These are phyloP conservation scores for Cataglyphis cursor DNA, from an alignment of 2,888 invertebrate genomes.

Conservation along the genomic window DNA sequence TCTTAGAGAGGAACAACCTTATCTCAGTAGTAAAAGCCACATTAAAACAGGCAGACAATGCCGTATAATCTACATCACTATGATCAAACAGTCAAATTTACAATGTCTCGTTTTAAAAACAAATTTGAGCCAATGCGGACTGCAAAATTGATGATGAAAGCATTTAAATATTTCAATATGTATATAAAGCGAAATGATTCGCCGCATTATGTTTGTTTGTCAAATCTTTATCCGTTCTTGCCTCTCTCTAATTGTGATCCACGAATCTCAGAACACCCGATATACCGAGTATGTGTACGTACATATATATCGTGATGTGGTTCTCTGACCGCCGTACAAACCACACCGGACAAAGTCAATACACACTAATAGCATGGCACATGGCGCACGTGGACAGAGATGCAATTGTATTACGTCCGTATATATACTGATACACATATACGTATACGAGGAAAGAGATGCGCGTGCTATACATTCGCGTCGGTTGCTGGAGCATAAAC, in stretches of 20 bases:
- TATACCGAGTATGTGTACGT: conserved; percentile 32
- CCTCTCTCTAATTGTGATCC: neutral
- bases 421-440: neutral
- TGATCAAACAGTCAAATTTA: neutral
- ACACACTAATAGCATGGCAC: conserved; percentile 50
- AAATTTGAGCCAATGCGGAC: neutral
- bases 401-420: conserved; percentile 53
- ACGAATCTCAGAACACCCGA: conserved; percentile 14
- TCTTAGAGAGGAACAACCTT: neutral
- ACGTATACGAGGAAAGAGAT: conserved; percentile 30
- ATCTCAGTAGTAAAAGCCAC: neutral
- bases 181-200: neutral
- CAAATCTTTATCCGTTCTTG: neutral
- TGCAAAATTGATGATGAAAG: neutral
- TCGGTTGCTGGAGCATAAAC: conserved; percentile 17
- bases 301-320: conserved; percentile 62
- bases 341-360: conserved; percentile 66
- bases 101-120: neutral
- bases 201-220: neutral
- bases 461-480: conserved; percentile 6
- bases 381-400: conserved; percentile 45
- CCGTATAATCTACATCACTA: neutral
- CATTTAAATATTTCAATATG: neutral
- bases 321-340: conserved; percentile 59
- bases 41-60: neutral